Percentiles rank a stretch among this genome's conserved stretches.
Conservation (phyloP, 2,797 vertebrate genomes). For the Philypnodon macrostomus region DNA sequence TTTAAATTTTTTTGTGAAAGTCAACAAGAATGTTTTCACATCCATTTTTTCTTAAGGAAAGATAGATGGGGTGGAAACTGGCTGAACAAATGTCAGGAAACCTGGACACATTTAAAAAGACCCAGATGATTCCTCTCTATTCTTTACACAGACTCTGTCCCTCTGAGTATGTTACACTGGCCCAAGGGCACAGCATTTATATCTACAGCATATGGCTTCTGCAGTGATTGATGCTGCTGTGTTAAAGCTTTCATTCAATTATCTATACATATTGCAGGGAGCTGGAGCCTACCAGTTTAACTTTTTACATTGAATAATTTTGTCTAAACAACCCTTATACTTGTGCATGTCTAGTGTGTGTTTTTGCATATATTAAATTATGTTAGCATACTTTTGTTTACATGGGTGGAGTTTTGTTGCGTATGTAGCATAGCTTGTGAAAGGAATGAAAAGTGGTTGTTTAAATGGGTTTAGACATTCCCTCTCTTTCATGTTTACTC, state of each 20-base stretch:
- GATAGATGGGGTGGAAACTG: conserved; percentile 11
- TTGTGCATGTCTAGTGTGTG: no score
- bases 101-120: conserved; percentile 32
- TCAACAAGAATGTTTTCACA: conserved; percentile 2
- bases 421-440: background rate
- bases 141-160: conserved; percentile 21
- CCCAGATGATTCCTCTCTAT: conserved; percentile 17
- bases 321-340: no score
- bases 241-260: no score
- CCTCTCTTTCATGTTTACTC: background rate
- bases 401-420: background rate
- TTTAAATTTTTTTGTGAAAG: background rate
- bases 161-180: conserved; percentile 25
- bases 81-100: conserved; percentile 36
- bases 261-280: no score
- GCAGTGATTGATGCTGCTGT: conserved; percentile 51
- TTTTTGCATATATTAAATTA: no score
- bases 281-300: no score
- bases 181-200: conserved; percentile 43
- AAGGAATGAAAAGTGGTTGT: no score
- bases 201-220: conserved; percentile 56
- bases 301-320: no score
- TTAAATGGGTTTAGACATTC: background rate
- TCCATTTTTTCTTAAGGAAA: conserved; percentile 4
- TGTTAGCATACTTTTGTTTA: conserved; percentile 18